Conservation (phyloP, 2,888 invertebrate species). For the Sussaba pulchella region DNA sequence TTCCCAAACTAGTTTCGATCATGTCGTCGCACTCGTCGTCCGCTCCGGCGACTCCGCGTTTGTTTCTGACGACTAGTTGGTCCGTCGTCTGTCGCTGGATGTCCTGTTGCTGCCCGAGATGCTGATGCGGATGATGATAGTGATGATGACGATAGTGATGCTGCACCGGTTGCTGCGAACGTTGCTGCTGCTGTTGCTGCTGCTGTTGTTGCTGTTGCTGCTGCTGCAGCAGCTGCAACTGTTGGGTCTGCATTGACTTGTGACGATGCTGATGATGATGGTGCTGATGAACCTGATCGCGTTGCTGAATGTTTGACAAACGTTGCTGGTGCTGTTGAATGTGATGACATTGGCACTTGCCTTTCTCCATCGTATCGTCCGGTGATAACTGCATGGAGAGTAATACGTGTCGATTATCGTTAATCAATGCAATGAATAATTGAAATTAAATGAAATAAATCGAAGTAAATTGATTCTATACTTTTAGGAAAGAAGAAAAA, state of each 20-base stretch:
- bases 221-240: constrained; percentile 48
- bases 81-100: constrained; percentile 50
- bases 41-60: constrained; percentile 76
- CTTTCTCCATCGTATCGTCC: constrained; percentile 71
- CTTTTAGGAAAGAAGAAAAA: no score
- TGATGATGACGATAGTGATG: constrained; percentile 66
- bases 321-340: constrained; percentile 74
- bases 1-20: constrained; percentile 74
- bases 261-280: constrained; percentile 64
- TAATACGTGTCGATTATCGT: constrained; percentile 12
- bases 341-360: constrained; percentile 82
- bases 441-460: neutral
- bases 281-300: constrained; percentile 78
- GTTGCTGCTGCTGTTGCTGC: constrained; percentile 47
- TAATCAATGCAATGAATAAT: neutral
- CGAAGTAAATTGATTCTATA: no score
- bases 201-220: constrained; percentile 48
- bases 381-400: constrained; percentile 69
- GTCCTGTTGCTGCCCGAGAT: constrained; percentile 72
- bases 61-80: constrained; percentile 44
- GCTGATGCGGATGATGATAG: constrained; percentile 68
- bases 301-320: constrained; percentile 70
- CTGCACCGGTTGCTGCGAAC: constrained; percentile 37
- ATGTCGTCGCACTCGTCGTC: constrained; percentile 77
- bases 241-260: constrained; percentile 51